Percentiles rank a stretch among this genome's conserved stretches.
phyloP scores from a whole-genome alignment of 2,888 invertebrate species.

The Argyresthia goedartella region DNA sequence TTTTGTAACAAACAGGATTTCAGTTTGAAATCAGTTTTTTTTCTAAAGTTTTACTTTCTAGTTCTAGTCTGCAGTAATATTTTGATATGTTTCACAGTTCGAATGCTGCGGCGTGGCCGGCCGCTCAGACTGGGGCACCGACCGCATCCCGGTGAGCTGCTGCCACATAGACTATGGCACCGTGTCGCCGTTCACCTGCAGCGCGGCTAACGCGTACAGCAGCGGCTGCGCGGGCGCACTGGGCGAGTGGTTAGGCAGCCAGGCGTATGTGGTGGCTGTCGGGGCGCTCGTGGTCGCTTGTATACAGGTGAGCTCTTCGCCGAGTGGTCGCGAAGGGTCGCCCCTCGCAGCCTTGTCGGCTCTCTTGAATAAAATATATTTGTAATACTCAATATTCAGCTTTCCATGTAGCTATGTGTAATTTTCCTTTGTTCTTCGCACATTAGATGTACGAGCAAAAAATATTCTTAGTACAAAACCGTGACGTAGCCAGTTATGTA shows the following conservation, averaged over 20 bases:
- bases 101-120: constrained; percentile 75
- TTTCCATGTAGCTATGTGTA: no score
- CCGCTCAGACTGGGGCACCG: constrained; percentile 63
- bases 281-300: constrained; percentile 30
- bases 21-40: no score
- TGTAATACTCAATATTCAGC: no score
- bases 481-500: no score
- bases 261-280: constrained; percentile 35
- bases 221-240: constrained; percentile 69
- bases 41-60: background rate
- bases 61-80: background rate
- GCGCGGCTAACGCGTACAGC: constrained; percentile 25
- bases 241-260: constrained; percentile 51
- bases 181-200: constrained; percentile 54
- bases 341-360: no score
- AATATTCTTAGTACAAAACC: no score
- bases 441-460: no score
- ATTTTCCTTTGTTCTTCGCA: no score
- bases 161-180: constrained; percentile 63
- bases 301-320: constrained; percentile 36
- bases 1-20: no score
- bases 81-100: constrained; percentile 52
- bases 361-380: no score
- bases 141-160: constrained; percentile 72
- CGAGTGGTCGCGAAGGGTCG: no score